Percentiles rank a stretch among this genome's conserved stretches.
phyloP scores from a whole-genome alignment of 2,888 invertebrate species.

The Polyommatus icarus region DNA sequence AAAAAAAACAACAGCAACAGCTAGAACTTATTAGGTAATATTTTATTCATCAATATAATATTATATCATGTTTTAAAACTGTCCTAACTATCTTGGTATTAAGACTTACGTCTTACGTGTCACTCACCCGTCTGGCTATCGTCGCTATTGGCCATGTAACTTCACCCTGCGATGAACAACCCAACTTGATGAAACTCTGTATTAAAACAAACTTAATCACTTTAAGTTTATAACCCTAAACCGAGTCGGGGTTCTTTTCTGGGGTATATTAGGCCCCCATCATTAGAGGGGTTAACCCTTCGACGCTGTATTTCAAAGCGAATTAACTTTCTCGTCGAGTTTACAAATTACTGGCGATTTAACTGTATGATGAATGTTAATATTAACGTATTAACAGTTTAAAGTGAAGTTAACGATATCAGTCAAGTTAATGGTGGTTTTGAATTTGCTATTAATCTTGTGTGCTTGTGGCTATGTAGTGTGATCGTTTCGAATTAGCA shows the following conservation, averaged over 20 bases:
- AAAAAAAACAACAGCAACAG: too few species aligned
- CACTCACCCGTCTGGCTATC: too few species aligned
- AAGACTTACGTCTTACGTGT: too few species aligned
- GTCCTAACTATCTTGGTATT: too few species aligned
- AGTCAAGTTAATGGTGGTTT: conserved; percentile 24
- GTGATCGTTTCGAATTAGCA: neutral
- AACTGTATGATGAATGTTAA: conserved; percentile 25
- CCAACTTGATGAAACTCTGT: conserved; percentile 16
- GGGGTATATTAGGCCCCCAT: conserved; percentile 50
- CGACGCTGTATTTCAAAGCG: conserved; percentile 58
- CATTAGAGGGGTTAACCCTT: conserved; percentile 60
- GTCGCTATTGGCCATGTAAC: neutral
- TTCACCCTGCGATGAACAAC: neutral
- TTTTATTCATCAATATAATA: too few species aligned
- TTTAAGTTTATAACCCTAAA: conserved; percentile 46
- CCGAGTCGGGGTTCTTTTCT: conserved; percentile 46
- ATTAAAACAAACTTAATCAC: conserved; percentile 39
- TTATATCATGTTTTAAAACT: too few species aligned
- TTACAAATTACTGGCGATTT: conserved; percentile 30
- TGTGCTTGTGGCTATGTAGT: neutral
- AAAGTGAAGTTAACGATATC: conserved; percentile 18
- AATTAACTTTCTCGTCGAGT: conserved; percentile 52
- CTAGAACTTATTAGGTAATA: too few species aligned
- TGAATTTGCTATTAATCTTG: neutral
- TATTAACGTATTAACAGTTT: conserved; percentile 27